A percentile compares a stretch with the other conserved stretches of the same genome.
phyloP scores from a whole-genome alignment of 2,797 vertebrate genomes.

The Rhynchonycteris naso region DNA sequence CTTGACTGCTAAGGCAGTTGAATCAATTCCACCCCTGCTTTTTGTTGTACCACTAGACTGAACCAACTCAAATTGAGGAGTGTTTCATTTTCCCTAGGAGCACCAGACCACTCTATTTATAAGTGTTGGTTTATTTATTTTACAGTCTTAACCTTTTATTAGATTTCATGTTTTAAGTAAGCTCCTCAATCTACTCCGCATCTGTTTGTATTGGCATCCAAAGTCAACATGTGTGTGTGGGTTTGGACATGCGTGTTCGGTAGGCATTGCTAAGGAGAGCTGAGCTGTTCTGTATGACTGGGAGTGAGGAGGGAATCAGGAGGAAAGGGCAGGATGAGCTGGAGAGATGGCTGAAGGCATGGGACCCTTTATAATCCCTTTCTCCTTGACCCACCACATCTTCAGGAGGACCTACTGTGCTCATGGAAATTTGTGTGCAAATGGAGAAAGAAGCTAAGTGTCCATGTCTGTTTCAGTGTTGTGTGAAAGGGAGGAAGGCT shows the following conservation, averaged over 20 bases:
- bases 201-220: background rate
- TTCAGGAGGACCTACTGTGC: background rate
- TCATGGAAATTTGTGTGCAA: background rate
- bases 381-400: background rate
- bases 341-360: background rate
- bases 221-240: background rate
- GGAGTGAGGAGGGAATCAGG: background rate
- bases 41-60: background rate
- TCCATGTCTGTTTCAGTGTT: background rate
- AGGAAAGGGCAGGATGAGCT: background rate
- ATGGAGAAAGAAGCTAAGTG: background rate
- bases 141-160: conserved; percentile 11
- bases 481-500: background rate
- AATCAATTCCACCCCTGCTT: background rate
- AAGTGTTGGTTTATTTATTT: conserved; percentile 53
- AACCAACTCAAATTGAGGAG: background rate
- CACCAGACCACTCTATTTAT: background rate
- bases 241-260: background rate
- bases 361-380: background rate
- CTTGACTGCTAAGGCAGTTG: background rate
- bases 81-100: background rate
- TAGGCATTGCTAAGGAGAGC: background rate
- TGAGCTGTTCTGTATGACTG: background rate
- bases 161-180: conserved; percentile 41
- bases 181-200: background rate